Evolutionary conservation across 2,113 vertebrate species (phyloP).

Genomic region (Myiopsitta monachus): DNA sequence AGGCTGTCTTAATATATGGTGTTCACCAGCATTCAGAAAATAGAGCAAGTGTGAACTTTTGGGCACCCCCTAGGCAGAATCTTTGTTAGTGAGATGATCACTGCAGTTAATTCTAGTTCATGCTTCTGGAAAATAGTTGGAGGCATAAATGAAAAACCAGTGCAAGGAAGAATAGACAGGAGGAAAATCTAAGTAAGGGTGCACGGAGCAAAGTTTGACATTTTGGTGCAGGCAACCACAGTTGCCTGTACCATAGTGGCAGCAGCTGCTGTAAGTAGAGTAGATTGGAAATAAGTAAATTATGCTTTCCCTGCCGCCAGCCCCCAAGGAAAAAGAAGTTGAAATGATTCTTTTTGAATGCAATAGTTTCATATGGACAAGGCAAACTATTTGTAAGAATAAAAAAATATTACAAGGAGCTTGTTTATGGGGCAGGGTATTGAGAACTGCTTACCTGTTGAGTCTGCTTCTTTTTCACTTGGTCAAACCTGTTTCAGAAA

Average conservation of each 20-base stretch:
- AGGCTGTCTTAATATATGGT: background rate
- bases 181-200: background rate
- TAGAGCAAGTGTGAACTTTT: background rate
- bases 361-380: background rate
- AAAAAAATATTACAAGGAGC: background rate
- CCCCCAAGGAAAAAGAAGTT: background rate
- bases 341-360: background rate
- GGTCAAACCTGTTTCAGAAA: background rate
- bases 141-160: background rate
- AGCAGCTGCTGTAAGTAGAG: background rate
- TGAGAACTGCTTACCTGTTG: background rate
- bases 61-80: background rate
- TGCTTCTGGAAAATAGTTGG: background rate
- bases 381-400: background rate
- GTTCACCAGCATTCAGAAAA: background rate
- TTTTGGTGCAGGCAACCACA: background rate
- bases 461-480: background rate
- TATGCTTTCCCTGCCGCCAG: background rate
- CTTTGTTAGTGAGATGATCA: background rate
- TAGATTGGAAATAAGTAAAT: background rate
- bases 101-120: background rate
- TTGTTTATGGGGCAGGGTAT: background rate
- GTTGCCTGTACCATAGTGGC: background rate
- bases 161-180: background rate
- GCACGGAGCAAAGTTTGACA: accelerated